phyloP scores from a whole-genome alignment of 2,888 invertebrate species.

The Linnaemya vulpina region DNA sequence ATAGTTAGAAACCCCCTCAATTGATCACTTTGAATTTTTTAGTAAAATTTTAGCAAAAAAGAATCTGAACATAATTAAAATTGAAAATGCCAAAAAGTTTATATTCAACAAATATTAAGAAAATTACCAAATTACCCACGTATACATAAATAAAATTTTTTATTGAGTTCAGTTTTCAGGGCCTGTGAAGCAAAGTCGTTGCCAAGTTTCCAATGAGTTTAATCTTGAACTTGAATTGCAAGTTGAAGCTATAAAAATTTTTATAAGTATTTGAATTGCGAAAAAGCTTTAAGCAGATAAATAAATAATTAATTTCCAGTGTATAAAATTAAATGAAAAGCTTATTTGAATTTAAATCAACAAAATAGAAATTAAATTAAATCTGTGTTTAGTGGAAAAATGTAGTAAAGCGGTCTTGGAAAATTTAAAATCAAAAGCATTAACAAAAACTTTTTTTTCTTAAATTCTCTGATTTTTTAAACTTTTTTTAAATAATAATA shows the following conservation, averaged over 20 bases:
- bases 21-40: too few relatives aligned
- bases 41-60: too few relatives aligned
- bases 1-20: too few relatives aligned
- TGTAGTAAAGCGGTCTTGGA: not conserved
- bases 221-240: constrained; percentile 67
- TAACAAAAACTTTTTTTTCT: too few relatives aligned
- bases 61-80: too few relatives aligned
- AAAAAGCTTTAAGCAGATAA: not conserved
- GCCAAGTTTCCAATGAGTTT: constrained; percentile 27
- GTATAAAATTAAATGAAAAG: not conserved
- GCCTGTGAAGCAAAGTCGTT: constrained; percentile 34
- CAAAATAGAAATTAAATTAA: not conserved
- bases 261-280: constrained; percentile 33
- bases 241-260: not conserved
- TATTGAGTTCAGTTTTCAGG: not conserved
- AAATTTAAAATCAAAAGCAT: not conserved
- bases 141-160: constrained; percentile 1
- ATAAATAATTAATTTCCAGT: not conserved
- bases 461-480: too few relatives aligned
- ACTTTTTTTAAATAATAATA: too few relatives aligned
- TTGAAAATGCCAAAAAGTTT: too few relatives aligned
- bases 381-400: too few relatives aligned
- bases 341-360: not conserved
- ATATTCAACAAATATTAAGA: too few relatives aligned
- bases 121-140: too few relatives aligned